Base-by-base conservation (phyloP, 2,888 invertebrate species). In the Plemyria rubiginata region DNA sequence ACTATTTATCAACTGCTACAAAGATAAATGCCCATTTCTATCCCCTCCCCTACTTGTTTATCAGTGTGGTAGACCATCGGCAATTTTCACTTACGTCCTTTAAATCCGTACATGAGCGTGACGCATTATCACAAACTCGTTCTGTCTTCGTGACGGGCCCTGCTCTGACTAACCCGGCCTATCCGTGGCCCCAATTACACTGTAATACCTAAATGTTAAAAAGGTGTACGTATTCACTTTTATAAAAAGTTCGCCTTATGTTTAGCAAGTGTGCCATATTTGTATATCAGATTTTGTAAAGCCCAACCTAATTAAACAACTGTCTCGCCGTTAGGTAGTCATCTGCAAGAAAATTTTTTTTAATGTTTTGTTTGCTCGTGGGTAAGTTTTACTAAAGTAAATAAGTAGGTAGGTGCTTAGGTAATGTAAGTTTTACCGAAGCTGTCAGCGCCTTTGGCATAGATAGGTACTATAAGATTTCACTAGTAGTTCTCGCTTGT, bases 51-150 rank as follows among this genome's bases (percentile, higher is more conserved):
- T 46, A 55, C 48, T 43, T 60, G 52, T 52, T 38, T 50, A 50
- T 43, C 9, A 28, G 52, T 52, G 16, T 29, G 9, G 36, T 45
- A 5, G 15, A 48, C 29, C n/a, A 57, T 46, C 59, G 59, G 49
- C 54, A 45, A 29, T 65, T 64, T 70, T 67, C 67, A 58, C 69
- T 65, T 74, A 72, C 65, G 72, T 66, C 73, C 71, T 80, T 76
- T 72, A 73, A 66, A 61, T 56, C 28, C 71, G 66, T 66, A 45
- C 61, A 45, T 56, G 43, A 66, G 67, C 70, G 78, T 83, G 82
- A 83, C 81, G 78, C 81, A 83, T 80, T 77, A 72, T 70, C 71
- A 69, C 72, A 76, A 82, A 82, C 82, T 75, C 74, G 82, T 82
- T 83, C 72, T 70, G 66, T 68, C 61, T 73, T 76, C 75, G 75